Base-by-base conservation (phyloP, 2,888 invertebrate genomes). In the Scaeva pyrastri region DNA sequence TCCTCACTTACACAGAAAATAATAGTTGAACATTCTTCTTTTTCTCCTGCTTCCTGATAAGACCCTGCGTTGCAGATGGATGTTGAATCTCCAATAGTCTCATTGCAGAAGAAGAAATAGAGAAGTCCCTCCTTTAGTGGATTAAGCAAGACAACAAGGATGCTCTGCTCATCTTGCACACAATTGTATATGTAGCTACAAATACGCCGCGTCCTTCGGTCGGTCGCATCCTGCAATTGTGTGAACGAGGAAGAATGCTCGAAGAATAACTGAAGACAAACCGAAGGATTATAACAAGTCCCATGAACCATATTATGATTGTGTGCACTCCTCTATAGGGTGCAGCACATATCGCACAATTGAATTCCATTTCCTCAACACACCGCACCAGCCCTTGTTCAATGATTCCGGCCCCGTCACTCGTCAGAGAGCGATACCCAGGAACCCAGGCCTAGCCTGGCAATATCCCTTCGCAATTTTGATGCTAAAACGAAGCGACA, bases 281-380 rank as follows among this genome's bases (percentile, higher is more conserved):
- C 68, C 48, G n/a, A 50, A 19, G 76, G 73, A 85, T 81, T 81
- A 31, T 31, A 81, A 81, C 81, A 68, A 77, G 62, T 85, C 64
- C 23, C 72, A 36, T 21, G 50, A 36, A 39, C n/a, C 62, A 76
- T 31, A 31, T 50, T 62, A 81, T 50, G 58, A 72, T 68, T 72
- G 76, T 73, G 52, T 66, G 72, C 41, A 41, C 50, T 81, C 70
- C 48, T 60, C 41, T 36, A 19, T 6, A 52, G 50, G 11, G 5
- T 41, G 45, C 55, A 74, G 43, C 43, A 71, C 10, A 58, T n/a
- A 26, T 10, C 71, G 31, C 31, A 75, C 79, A 85, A 85, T 85
- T 81, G 85, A 81, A 81, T 81, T 85, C 81, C 81, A 76, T 31
- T 31, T 31, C 31, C 31, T 31, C 31, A 31, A 31, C 31, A 31